phyloP scores from a whole-genome alignment of 2,113 vertebrate genomes.

The Forbesichthys papilliferus region DNA sequence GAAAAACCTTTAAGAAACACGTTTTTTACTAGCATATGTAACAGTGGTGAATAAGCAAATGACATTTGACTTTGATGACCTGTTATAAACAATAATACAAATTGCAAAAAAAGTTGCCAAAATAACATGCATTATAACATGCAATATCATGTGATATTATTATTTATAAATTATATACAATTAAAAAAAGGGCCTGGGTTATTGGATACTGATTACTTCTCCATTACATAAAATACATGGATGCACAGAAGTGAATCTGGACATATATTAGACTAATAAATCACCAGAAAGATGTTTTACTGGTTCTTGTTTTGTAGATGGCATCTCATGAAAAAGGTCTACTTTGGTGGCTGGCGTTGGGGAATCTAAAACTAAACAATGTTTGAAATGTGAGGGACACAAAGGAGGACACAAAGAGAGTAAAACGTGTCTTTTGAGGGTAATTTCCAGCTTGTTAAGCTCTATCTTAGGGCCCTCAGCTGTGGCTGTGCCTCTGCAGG shows the following conservation, averaged over 20 bases:
- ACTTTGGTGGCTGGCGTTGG: too few species aligned
- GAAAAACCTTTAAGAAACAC: not conserved
- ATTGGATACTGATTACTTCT: too few species aligned
- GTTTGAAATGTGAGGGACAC: not conserved
- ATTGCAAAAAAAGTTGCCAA: too few species aligned
- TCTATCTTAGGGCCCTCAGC: conserved; percentile 10
- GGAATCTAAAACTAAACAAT: not conserved
- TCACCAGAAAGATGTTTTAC: too few species aligned
- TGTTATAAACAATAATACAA: conserved; percentile 36
- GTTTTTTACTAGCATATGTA: not conserved
- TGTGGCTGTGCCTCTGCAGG: conserved; percentile 48
- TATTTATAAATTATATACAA: conserved; percentile 20
- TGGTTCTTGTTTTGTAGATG: too few species aligned
- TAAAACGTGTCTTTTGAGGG: conserved; percentile 8
- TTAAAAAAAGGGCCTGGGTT: not conserved
- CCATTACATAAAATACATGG: too few species aligned
- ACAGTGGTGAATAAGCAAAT: conserved; percentile 11
- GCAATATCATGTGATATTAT: conserved; percentile 27
- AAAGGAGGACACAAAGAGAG: not conserved
- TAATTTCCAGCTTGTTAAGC: not conserved
- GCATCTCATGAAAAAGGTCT: too few species aligned
- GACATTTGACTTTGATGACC: conserved; percentile 24
- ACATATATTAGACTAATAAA: too few species aligned
- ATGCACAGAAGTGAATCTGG: too few species aligned
- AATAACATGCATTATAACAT: conserved; percentile 41